Evolutionary conservation across 2,113 vertebrate species (phyloP).

Genomic region (Zeus faber): DNA sequence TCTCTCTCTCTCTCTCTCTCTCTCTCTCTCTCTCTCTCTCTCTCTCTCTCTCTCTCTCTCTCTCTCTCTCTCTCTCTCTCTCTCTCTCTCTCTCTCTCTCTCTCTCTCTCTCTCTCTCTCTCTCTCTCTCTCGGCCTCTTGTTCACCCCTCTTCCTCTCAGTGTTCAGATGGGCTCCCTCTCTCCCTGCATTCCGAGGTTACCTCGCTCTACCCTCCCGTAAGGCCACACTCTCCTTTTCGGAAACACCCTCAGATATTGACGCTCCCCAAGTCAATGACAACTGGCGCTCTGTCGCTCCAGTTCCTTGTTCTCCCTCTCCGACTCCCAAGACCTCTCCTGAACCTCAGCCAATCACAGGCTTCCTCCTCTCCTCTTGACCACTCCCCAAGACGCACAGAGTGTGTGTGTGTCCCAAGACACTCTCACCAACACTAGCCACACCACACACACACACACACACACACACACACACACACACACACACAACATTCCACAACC

Average conservation of each 20-base stretch:
- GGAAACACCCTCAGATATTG: too few relatives aligned
- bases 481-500: not conserved
- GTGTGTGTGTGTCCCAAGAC: not conserved
- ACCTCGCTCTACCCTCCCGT: too few relatives aligned
- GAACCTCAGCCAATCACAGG: slow-evolving; percentile 14
- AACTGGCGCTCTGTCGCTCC: too few relatives aligned
- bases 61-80: not conserved
- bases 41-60: slow-evolving; percentile 35
- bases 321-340: slow-evolving; percentile 15
- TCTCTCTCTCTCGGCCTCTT: slow-evolving; percentile 32
- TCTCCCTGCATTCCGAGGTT: slow-evolving; percentile 17
- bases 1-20: slow-evolving; percentile 50
- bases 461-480: not conserved
- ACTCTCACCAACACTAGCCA: not conserved
- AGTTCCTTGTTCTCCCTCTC: too few relatives aligned
- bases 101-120: slow-evolving; percentile 56
- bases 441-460: slow-evolving; percentile 1
- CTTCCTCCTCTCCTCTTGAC: not conserved
- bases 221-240: too few relatives aligned
- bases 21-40: slow-evolving; percentile 23
- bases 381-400: not conserved
- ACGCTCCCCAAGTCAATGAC: too few relatives aligned
- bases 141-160: slow-evolving; percentile 19
- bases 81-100: not conserved
- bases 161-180: not conserved